Conservation (phyloP, 2,797 vertebrate species). For the Cynodonichthys magdalenae region DNA sequence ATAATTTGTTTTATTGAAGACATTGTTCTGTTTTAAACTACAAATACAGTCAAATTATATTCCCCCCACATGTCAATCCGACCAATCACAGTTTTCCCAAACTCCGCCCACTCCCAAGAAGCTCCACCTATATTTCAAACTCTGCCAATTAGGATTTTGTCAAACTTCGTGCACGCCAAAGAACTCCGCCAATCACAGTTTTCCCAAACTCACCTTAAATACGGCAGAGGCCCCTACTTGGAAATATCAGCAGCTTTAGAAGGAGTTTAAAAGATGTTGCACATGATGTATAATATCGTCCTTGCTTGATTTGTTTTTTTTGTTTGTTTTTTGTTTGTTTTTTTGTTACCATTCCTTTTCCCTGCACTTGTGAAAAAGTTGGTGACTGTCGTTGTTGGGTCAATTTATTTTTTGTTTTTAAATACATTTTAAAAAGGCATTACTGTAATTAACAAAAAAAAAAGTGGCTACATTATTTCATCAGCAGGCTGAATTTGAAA, state of each 20-base stretch:
- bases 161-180: no score
- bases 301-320: slow-evolving; percentile 23
- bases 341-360: slow-evolving; percentile 33
- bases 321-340: slow-evolving; percentile 21
- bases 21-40: no score
- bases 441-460: slow-evolving; percentile 25
- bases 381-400: slow-evolving; percentile 39
- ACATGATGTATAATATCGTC: slow-evolving; percentile 20
- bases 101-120: no score
- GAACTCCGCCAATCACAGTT: no score
- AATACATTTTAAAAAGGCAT: slow-evolving; percentile 14
- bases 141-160: no score
- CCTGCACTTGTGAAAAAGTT: slow-evolving; percentile 4
- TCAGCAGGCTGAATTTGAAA: slow-evolving; percentile 1
- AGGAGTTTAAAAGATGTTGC: not conserved
- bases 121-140: no score
- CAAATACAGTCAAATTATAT: no score
- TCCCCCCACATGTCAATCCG: no score
- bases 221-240: no score
- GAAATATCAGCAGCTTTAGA: slow-evolving; percentile 33
- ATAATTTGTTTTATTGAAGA: no score
- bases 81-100: no score
- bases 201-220: no score
- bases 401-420: slow-evolving; percentile 13
- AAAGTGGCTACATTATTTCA: slow-evolving; percentile 31